These are phyloP conservation scores for Acrocera orbiculus DNA, from an alignment of 2,888 invertebrate species.

Conservation along the genomic window DNA sequence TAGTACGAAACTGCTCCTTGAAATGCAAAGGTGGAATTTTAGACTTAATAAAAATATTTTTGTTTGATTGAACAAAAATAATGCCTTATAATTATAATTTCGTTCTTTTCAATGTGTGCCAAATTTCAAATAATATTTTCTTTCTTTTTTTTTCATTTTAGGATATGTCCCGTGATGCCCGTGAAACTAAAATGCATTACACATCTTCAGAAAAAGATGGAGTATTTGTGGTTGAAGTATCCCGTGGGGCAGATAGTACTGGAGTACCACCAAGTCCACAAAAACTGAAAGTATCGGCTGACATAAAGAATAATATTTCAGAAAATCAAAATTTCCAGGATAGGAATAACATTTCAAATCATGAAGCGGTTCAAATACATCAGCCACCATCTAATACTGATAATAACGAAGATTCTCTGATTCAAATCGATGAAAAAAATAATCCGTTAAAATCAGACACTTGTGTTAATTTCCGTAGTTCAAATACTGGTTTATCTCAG, in stretches of 20 bases:
- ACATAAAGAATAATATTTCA: conserved; percentile 7
- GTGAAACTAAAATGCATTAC: conserved; percentile 58
- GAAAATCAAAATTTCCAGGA: conserved; percentile 3
- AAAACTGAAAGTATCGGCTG: conserved; percentile 17
- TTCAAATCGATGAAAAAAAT: conserved; percentile 16
- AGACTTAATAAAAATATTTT: no score
- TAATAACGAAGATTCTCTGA: conserved; percentile 14
- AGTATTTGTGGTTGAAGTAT: conserved; percentile 54
- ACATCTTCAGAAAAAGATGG: conserved; percentile 51
- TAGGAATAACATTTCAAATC: conserved; percentile 11
- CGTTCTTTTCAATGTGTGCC: background rate
- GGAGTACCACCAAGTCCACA: conserved; percentile 23
- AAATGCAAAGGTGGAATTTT: no score
- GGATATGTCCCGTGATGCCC: conserved; percentile 52
- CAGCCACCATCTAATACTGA: conserved; percentile 22
- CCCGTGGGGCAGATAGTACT: conserved; percentile 33
- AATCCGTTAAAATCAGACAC: conserved; percentile 7
- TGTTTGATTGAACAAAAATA: no score
- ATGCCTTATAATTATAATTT: background rate
- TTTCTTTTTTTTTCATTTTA: conserved; percentile 28
- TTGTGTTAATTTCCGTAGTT: conserved; percentile 33
- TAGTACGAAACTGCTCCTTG: no score
- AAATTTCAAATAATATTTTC: no score
- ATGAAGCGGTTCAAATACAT: conserved; percentile 32
- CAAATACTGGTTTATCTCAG: conserved; percentile 62